A percentile compares a stretch with the other conserved stretches of the same genome.
These are phyloP conservation scores for Bellardia pandia DNA, from an alignment of 2,888 invertebrate genomes.

Conservation along the genomic window DNA sequence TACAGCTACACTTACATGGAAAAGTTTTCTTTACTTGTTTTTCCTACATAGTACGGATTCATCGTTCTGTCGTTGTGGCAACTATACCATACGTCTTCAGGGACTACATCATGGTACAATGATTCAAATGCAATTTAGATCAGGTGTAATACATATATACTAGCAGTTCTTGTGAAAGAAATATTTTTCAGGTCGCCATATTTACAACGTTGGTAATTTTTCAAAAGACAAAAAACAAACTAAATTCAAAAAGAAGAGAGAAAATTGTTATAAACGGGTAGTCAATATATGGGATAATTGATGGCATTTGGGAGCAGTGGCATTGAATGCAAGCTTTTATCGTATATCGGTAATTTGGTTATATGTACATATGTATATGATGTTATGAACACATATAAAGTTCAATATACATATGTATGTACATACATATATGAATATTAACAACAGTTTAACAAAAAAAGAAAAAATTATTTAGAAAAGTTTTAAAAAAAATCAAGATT, in stretches of 20 bases:
- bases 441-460: background rate
- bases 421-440: background rate
- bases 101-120: slow-evolving; percentile 3
- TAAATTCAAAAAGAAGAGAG: background rate
- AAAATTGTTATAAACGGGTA: slow-evolving; percentile 33
- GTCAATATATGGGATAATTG: slow-evolving; percentile 31
- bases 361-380: background rate
- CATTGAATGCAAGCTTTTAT: background rate
- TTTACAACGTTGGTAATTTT: background rate
- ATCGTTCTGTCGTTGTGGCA: background rate
- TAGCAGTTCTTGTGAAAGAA: background rate
- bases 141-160: slow-evolving; percentile 1
- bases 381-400: background rate
- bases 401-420: too few species aligned
- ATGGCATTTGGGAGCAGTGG: slow-evolving; percentile 10
- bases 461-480: background rate
- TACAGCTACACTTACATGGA: background rate
- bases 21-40: slow-evolving; percentile 5
- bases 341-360: slow-evolving; percentile 20
- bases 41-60: background rate
- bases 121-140: slow-evolving; percentile 39
- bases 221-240: background rate
- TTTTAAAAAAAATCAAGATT: background rate
- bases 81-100: background rate
- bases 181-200: slow-evolving; percentile 7